phyloP scores from a whole-genome alignment of 1,140 invertebrate genomes.

The Melipona quadrifasciata region DNA sequence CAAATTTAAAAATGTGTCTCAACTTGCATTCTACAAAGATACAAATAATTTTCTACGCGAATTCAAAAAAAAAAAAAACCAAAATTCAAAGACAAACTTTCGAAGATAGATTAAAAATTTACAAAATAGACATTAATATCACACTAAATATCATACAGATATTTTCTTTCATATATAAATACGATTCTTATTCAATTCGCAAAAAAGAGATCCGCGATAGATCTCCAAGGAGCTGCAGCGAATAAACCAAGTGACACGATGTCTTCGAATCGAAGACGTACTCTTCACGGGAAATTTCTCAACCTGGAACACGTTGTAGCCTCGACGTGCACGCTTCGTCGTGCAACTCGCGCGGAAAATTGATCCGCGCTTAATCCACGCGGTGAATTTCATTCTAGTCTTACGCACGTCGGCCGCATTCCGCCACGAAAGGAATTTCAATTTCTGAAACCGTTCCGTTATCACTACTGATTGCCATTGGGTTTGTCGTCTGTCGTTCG shows the following conservation, averaged over 20 bases:
- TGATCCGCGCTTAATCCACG: slow-evolving; percentile 18
- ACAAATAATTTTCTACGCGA: no score
- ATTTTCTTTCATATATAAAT: background rate
- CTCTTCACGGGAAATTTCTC: background rate
- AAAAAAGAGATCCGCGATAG: background rate
- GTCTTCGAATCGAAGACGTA: background rate
- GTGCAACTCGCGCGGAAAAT: slow-evolving; percentile 11
- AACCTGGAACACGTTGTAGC: background rate
- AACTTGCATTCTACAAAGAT: no score
- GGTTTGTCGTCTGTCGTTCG: background rate
- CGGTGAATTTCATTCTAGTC: background rate
- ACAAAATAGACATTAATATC: no score
- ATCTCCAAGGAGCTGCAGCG: background rate
- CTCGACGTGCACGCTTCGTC: background rate
- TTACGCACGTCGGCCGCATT: slow-evolving; percentile 1
- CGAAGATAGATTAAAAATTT: no score
- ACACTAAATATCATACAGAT: no score
- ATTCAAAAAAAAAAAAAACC: no score
- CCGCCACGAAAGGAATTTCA: slow-evolving; percentile 21
- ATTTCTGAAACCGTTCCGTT: slow-evolving; percentile 2
- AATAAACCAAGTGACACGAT: background rate
- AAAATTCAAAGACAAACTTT: no score
- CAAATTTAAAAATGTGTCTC: no score
- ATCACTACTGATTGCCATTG: background rate
- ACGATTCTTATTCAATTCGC: background rate